Base-by-base conservation (phyloP, 2,113 vertebrate genomes). In the Spea multiplicata region DNA sequence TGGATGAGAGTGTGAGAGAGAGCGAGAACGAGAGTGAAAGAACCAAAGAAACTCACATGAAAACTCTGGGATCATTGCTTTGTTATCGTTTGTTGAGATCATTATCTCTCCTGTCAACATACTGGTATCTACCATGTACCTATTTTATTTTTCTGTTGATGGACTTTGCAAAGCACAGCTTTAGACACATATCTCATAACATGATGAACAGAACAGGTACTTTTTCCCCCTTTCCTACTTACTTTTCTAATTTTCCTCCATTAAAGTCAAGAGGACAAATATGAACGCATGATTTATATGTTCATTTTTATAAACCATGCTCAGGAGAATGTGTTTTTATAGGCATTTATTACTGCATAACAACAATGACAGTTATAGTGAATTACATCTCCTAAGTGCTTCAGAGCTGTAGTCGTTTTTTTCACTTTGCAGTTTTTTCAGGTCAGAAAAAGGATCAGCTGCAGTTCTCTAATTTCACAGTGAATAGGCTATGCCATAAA, bases 341-440 rank as follows among this genome's bases (percentile, higher is more conserved):
- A 67, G 50, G 44, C 70, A 80, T 67, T 52, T 73, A 67, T 59
- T 73, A 55, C 62, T 66, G 50, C 50, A 62, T 72, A 71, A 53
- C 49, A 45, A 66, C 76, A 78, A 57, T 57, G 62, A 73, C 71
- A 67, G 52, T 44, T 50, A 59, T 6, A 14, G 77, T 80, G 53
- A 80, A 59, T 72, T 30, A 59, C 57, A 78, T 65, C 14, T 57
- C 57, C 49, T 79, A 73, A 79, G 77, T 12, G 70, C 70, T 79
- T 55, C 62, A 53, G 66, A 57, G 62, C 44, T 80, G 50, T 16
- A 53, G n/a, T 50, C 45, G 49, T 53, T 73, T 66, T 57, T 65
- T 80, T 73, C 65, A 30, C 30, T 71, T 52, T 44, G 16, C 45
- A 44, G 45, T 10, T 79, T 30, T 53, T 14, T 73, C 8, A 44